Conservation (phyloP, 2,888 invertebrate genomes). For the Anorthoa munda region DNA sequence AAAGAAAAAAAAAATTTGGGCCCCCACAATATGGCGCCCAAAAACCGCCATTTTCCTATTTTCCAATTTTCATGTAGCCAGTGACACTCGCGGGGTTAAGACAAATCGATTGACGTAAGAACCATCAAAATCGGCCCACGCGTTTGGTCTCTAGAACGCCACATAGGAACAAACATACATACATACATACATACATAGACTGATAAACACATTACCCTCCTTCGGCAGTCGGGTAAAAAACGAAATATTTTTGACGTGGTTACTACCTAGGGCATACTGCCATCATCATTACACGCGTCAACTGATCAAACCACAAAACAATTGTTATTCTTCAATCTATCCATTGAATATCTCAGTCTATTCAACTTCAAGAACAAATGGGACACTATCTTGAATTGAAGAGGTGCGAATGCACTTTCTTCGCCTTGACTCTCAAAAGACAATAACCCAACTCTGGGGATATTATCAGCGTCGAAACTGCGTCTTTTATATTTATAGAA, state of each 20-base stretch:
- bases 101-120: too few species aligned
- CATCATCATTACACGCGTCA: not conserved
- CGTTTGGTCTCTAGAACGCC: too few species aligned
- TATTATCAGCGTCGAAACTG: not conserved
- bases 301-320: not conserved
- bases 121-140: too few species aligned
- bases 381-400: slow-evolving; percentile 8
- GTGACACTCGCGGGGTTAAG: too few species aligned
- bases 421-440: slow-evolving; percentile 28
- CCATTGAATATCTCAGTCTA: slow-evolving; percentile 20
- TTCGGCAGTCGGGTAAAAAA: too few species aligned
- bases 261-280: not conserved
- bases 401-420: slow-evolving; percentile 34
- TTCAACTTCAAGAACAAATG: slow-evolving; percentile 18
- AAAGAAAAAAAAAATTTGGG: too few species aligned
- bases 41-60: too few species aligned
- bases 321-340: slow-evolving; percentile 21
- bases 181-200: too few species aligned
- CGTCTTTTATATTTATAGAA: not conserved
- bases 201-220: too few species aligned
- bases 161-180: too few species aligned
- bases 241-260: not conserved
- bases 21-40: too few species aligned
- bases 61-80: too few species aligned
- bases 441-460: slow-evolving; percentile 20